phyloP scores from a whole-genome alignment of 1,140 invertebrate genomes.

The Dreissena rostriformis region DNA sequence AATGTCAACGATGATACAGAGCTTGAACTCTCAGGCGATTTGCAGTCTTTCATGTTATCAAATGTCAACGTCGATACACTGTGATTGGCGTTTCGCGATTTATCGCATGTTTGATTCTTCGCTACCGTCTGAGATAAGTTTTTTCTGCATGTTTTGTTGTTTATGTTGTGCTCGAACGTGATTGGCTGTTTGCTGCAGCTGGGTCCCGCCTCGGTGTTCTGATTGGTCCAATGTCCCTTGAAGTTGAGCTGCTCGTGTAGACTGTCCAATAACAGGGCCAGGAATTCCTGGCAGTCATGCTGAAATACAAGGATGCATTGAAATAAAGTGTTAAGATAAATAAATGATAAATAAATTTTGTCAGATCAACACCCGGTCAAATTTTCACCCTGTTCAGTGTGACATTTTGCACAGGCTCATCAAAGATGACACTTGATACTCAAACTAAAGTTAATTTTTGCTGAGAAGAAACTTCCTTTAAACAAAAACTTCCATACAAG shows the following conservation, averaged over 20 bases:
- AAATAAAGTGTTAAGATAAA: too few relatives aligned
- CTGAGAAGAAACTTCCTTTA: too few relatives aligned
- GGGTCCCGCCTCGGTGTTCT: conserved; percentile 28
- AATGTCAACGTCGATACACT: conserved; percentile 47
- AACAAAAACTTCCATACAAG: too few relatives aligned
- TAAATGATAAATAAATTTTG: too few relatives aligned
- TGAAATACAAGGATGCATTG: conserved; percentile 69
- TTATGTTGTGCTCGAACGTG: conserved; percentile 49
- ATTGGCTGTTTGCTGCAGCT: conserved; percentile 44
- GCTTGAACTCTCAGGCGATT: not conserved
- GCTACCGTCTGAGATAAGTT: not conserved
- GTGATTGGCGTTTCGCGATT: conserved; percentile 49
- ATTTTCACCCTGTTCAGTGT: too few relatives aligned
- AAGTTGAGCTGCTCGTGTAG: conserved; percentile 87
- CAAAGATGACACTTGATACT: too few relatives aligned
- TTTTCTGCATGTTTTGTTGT: conserved; percentile 7
- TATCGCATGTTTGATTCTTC: conserved; percentile 46
- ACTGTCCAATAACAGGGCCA: conserved; percentile 86
- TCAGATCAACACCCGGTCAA: too few relatives aligned
- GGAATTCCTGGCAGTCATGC: conserved; percentile 90
- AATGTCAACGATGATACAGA: not conserved
- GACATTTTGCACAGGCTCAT: too few relatives aligned
- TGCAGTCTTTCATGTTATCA: conserved; percentile 74
- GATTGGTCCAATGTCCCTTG: conserved; percentile 41
- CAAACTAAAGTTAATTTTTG: too few relatives aligned